Conservation (phyloP, 2,113 vertebrate species). For the Carassius gibelio region DNA sequence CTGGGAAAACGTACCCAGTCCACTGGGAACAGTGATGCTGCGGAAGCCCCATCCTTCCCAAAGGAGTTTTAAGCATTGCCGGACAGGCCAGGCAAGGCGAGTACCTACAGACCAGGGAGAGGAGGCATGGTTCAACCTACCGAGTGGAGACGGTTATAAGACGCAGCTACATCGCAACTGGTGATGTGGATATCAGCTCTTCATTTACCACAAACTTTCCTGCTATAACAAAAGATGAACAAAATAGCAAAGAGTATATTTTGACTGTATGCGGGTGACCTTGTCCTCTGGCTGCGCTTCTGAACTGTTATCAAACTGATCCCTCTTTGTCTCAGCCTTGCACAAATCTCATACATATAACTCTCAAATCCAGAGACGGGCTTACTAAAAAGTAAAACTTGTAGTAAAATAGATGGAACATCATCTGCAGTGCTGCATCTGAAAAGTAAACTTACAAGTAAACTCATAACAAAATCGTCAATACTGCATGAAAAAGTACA, state of each 20-base stretch:
- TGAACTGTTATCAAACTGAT: conserved; percentile 24
- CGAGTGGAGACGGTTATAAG: too few relatives aligned
- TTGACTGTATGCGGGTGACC: conserved; percentile 48
- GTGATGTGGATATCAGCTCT: conserved; percentile 15
- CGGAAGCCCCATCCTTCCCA: too few relatives aligned
- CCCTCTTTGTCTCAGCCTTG: conserved; percentile 25
- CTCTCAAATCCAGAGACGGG: neutral
- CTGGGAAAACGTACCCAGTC: too few relatives aligned
- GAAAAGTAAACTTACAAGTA: neutral
- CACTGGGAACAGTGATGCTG: too few relatives aligned
- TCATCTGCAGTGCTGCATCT: neutral
- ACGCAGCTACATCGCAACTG: too few relatives aligned
- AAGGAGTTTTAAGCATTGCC: too few relatives aligned
- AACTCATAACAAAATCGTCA: neutral
- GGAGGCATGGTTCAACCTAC: too few relatives aligned
- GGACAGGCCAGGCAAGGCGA: too few relatives aligned
- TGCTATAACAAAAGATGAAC: conserved; percentile 13
- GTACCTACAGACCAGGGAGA: too few relatives aligned
- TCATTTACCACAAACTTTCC: conserved; percentile 10
- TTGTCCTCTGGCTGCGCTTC: conserved; percentile 48
- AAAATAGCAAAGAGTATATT: conserved; percentile 29
- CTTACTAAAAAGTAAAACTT: neutral
- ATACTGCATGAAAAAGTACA: neutral
- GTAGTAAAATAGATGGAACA: neutral
- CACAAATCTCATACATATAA: neutral